Percentiles rank a stretch among this genome's conserved stretches.
Evolutionary conservation across 2,113 vertebrate genomes (phyloP).

Genomic region (Atlantisia rogersi): DNA sequence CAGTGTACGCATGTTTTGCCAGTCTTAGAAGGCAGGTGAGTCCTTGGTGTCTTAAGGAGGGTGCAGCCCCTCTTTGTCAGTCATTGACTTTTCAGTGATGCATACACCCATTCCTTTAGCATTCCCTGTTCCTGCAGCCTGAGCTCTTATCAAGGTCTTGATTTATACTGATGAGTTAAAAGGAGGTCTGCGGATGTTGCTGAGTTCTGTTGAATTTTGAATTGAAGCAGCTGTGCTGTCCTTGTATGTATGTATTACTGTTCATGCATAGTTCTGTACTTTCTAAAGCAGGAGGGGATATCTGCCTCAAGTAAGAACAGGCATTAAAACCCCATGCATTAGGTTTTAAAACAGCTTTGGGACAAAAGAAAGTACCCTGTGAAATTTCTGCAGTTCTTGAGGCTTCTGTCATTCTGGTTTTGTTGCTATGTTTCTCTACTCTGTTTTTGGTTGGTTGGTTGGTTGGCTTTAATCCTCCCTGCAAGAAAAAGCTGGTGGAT

Average conservation of each 20-base stretch:
- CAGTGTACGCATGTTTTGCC: conserved; percentile 94
- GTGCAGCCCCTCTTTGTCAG: background rate
- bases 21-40: conserved; percentile 91
- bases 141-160: background rate
- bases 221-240: background rate
- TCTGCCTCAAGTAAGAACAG: background rate
- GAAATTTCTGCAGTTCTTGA: background rate
- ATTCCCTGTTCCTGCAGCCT: background rate
- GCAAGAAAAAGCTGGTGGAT: background rate
- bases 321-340: background rate
- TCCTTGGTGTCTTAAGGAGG: fast-evolving
- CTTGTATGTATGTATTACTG: background rate
- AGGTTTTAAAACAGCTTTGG: background rate
- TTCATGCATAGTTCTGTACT: background rate
- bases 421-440: background rate
- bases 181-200: background rate
- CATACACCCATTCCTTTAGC: background rate
- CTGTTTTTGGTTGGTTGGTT: background rate
- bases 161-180: background rate
- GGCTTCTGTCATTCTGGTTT: background rate
- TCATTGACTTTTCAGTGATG: background rate
- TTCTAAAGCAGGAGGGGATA: background rate
- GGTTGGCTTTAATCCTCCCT: background rate
- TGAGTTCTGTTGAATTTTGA: background rate
- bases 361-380: background rate